A percentile compares a stretch with the other conserved stretches of the same genome.
Conservation (phyloP, 2,113 vertebrate species). For the Varanus komodoensis region DNA sequence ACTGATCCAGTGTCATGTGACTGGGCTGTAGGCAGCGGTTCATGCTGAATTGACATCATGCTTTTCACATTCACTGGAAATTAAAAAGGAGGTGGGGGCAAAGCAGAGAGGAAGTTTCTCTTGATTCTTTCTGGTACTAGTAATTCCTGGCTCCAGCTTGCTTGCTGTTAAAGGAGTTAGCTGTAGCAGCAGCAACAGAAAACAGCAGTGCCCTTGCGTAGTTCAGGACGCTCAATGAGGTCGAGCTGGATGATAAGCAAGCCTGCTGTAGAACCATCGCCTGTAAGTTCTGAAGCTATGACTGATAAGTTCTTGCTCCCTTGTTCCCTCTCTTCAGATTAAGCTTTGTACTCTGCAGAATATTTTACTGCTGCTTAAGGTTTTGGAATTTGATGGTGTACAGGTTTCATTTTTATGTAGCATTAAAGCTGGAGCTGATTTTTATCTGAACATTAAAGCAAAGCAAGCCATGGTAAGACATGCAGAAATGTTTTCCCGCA, state of each 20-base stretch:
- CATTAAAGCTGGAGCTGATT: slow-evolving; percentile 31
- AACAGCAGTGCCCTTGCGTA: slow-evolving; percentile 39
- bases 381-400: not conserved
- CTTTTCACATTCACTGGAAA: slow-evolving; percentile 28
- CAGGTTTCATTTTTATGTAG: not conserved
- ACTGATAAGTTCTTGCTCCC: not conserved
- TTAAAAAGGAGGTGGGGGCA: slow-evolving; percentile 15
- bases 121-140: slow-evolving; percentile 18
- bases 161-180: not conserved
- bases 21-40: slow-evolving; percentile 40
- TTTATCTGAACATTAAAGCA: slow-evolving; percentile 25
- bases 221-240: slow-evolving; percentile 72
- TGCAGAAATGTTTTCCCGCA: not conserved
- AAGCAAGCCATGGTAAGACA: not conserved
- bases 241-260: slow-evolving; percentile 79
- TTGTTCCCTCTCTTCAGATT: no score
- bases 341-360: accelerated
- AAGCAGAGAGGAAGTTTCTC: slow-evolving; percentile 39
- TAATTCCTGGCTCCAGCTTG: slow-evolving; percentile 39
- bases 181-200: slow-evolving; percentile 39
- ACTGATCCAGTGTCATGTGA: slow-evolving; percentile 41
- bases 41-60: slow-evolving; percentile 26
- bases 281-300: slow-evolving; percentile 67
- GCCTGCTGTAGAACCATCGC: slow-evolving; percentile 65
- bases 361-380: not conserved